Evolutionary conservation across 2,888 invertebrate genomes (phyloP), one percentile per base, ranked within the genome.

Genomic region (Melolontha melolontha): DNA sequence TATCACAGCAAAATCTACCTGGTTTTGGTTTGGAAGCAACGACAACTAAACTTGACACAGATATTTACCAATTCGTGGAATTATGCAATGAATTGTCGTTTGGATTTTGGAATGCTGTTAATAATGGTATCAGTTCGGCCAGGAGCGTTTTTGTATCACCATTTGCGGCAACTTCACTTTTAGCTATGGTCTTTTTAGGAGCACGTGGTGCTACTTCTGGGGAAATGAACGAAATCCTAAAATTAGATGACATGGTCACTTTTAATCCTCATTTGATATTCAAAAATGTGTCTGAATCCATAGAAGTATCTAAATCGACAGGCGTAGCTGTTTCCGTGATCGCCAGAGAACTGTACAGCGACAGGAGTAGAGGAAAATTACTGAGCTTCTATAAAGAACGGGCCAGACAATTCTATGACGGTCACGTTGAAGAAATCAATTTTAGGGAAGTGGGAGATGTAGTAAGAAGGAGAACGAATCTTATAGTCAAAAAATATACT

Each of bases 161-260:
- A 0, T 95, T 94, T 77, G 93, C 94, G 0, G 87, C 93, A 66
- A 93, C 93, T 0, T 94, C 95, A 0, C 88, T 94, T 84, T 82
- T 95, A n/a, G 93, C 94, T 0, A 95, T 95, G 95, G 91, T 95
- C 69, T 95, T 95, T 80, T 86, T 95, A 75, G 95, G 95, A 0
- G 94, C 95, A 0, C 87, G 92, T 73, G 95, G 95, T 1, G 89
- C 92, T 1, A 95, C 95, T 0, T 95, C 95, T 0, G 94, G 93
- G 0, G 94, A 95, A 86, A 94, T 96, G 92, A 95, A 95, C 78
- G 94, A 94, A 77, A 89, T 95, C 10, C 84, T 95, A 0, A 90
- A 90, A 75, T 84, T 95, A 12, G 95, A 95, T 78, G 94, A 95
- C 72, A 93, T 95, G 89, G 91, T 94, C 0, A 93, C 94, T 0